Evolutionary conservation across 2,797 vertebrate species (phyloP).

Genomic region (Dipus sagitta): DNA sequence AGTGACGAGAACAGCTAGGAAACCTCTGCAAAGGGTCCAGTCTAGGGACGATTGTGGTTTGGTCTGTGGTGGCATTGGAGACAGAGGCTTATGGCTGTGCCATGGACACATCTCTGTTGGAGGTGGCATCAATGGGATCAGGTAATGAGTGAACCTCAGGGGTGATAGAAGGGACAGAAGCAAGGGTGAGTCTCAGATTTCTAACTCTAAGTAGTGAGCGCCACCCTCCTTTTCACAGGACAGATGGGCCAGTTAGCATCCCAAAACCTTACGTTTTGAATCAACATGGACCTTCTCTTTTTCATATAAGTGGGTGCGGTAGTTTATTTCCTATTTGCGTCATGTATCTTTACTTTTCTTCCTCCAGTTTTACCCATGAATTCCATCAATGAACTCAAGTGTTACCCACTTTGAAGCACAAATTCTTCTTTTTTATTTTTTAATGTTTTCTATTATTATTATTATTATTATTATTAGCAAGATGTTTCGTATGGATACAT

Average conservation of each 20-base stretch:
- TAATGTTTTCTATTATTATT: too few species aligned
- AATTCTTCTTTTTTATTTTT: neutral
- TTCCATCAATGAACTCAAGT: neutral
- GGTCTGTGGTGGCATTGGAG: neutral
- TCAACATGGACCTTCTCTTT: neutral
- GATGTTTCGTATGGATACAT: too few species aligned
- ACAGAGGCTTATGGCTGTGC: neutral
- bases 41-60: neutral
- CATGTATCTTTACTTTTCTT: neutral
- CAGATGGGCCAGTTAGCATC: neutral
- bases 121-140: neutral
- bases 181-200: neutral
- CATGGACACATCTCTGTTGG: neutral
- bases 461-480: too few species aligned
- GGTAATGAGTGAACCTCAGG: neutral
- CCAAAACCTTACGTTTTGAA: neutral
- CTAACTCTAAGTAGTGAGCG: neutral
- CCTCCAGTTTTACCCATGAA: neutral
- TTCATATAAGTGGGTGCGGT: neutral
- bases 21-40: neutral
- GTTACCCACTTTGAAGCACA: conserved; percentile 29
- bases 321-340: neutral
- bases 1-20: neutral
- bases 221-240: neutral
- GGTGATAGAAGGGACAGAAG: neutral